Evolutionary conservation across 2,797 vertebrate genomes (phyloP), one percentile per base, ranked within the genome.

Genomic region (Furcifer pardalis): DNA sequence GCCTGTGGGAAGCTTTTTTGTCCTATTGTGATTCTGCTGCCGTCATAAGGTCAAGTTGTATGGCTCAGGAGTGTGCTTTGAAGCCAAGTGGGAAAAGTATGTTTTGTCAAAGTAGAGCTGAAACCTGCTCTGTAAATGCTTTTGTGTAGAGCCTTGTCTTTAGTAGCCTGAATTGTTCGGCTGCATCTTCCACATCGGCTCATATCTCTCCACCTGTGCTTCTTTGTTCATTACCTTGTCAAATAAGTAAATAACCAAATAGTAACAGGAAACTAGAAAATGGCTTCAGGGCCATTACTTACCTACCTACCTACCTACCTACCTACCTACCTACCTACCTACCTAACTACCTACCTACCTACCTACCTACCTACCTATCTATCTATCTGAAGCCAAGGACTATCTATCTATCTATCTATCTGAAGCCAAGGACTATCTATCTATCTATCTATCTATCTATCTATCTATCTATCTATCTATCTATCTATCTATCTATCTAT

Each of bases 81-180:
- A 1, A 3, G 63, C n/a, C 23, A 25, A 81, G 0, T 30, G 44
- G 76, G 87, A 46, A 78, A 81, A 84, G 73, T 21, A 5, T 9
- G 1, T 60, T 76, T 75, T 62, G 79, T 56, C 71, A 56, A 87
- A 60, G 4, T 42, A 76, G 69, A 63, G 0, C 9, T 1, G 65
- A 85, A 84, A 30, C 27, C 84, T 0, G 0, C 49, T 91, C 77
- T 52, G n/a, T 71, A 84, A 84, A 81, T 0, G 0, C n/a, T 66
- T 15, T 59, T 25, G 75, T 89, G 8, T 89, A 88, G 87, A 87
- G 89, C 71, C 84, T 87, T 88, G 83, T 83, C 87, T 82, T 86
- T 90, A 84, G 85, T 91, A 94, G 87, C 77, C 30, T 17, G n/a
- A 86, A 73, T 74, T 88, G 89, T 90, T 94, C 86, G 83, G 86